These are phyloP conservation scores for Sorex fumeus DNA, from an alignment of 2,113 vertebrate genomes.

Conservation along the genomic window DNA sequence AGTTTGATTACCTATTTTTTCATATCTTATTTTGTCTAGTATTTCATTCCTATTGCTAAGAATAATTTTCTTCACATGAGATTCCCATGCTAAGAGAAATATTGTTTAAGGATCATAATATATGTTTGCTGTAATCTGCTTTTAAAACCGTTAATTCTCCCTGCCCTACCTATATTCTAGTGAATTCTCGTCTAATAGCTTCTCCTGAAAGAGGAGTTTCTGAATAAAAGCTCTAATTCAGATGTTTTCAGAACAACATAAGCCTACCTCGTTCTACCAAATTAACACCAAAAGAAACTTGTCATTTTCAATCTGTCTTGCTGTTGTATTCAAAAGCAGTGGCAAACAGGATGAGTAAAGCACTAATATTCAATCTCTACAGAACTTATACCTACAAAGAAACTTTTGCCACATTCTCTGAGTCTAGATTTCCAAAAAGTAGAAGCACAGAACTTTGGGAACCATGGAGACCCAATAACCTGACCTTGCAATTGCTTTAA, in stretches of 20 bases:
- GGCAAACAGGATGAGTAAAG: too few species aligned
- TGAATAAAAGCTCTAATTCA: too few species aligned
- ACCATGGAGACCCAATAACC: neutral
- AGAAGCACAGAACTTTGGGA: neutral
- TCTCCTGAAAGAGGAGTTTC: too few species aligned
- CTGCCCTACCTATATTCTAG: too few species aligned
- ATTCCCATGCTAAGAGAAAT: neutral
- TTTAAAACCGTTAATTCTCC: neutral
- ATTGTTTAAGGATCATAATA: slow-evolving; percentile 16
- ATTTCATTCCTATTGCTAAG: neutral
- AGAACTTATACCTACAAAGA: too few species aligned
- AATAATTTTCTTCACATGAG: neutral
- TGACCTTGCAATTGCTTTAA: slow-evolving; percentile 10
- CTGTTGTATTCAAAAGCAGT: too few species aligned
- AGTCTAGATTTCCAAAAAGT: neutral
- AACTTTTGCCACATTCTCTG: neutral
- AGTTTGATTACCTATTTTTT: neutral
- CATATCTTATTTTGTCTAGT: neutral
- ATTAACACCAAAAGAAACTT: too few species aligned
- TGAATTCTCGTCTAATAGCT: too few species aligned
- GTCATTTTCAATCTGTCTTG: too few species aligned
- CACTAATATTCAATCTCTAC: too few species aligned
- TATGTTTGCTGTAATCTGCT: neutral
- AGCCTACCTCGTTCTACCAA: too few species aligned
- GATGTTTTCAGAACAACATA: too few species aligned